Conservation (phyloP, 2,888 invertebrate genomes). For the Sussaba pulchella region DNA sequence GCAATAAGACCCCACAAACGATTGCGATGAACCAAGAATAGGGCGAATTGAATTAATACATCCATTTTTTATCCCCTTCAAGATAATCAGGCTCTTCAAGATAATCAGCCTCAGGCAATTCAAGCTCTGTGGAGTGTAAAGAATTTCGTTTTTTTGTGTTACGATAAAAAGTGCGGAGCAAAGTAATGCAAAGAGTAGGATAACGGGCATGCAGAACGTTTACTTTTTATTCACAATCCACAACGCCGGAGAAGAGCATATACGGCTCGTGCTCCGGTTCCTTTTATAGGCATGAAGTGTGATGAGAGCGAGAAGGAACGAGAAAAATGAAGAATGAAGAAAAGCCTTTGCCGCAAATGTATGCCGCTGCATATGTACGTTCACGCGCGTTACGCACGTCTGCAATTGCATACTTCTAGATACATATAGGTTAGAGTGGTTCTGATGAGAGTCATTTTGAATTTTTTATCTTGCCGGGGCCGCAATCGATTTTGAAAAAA, state of each 20-base stretch:
- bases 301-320: slow-evolving; percentile 16
- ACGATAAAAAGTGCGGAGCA: slow-evolving; percentile 29
- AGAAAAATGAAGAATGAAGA: slow-evolving; percentile 17
- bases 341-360: slow-evolving; percentile 10
- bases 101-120: no score
- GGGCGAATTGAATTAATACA: no score
- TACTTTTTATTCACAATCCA: slow-evolving; percentile 64
- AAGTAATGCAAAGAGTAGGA: slow-evolving; percentile 9
- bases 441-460: no score
- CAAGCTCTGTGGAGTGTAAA: background rate
- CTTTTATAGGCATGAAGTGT: slow-evolving; percentile 80
- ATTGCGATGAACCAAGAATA: no score
- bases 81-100: no score
- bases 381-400: slow-evolving; percentile 27
- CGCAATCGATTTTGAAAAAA: no score
- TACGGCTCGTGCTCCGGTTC: slow-evolving; percentile 80
- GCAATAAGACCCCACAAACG: no score
- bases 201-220: slow-evolving; percentile 39
- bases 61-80: no score
- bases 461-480: no score
- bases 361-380: slow-evolving; percentile 41
- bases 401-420: background rate
- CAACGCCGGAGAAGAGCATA: slow-evolving; percentile 57
- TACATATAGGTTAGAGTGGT: background rate
- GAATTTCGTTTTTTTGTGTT: slow-evolving; percentile 17